Percentiles rank a stretch among this genome's conserved stretches.
Evolutionary conservation across 2,797 vertebrate species (phyloP).

Genomic region (Euthynnus affinis): DNA sequence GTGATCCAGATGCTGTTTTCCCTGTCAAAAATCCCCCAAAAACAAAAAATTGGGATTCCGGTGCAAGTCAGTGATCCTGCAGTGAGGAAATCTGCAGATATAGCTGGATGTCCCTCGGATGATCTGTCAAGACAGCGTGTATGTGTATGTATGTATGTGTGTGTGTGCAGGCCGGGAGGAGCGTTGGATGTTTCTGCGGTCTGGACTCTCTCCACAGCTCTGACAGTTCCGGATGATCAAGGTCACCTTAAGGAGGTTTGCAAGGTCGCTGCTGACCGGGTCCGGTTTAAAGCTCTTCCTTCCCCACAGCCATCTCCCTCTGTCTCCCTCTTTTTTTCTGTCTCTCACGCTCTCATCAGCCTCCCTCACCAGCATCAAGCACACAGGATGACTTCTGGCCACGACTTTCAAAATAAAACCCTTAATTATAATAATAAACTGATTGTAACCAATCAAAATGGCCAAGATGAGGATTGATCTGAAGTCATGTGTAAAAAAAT

Average conservation of each 20-base stretch:
- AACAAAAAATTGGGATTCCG: neutral
- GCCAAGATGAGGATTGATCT: too few relatives aligned
- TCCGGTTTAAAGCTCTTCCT: slow-evolving; percentile 31
- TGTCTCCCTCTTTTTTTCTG: slow-evolving; percentile 18
- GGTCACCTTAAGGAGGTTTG: slow-evolving; percentile 44
- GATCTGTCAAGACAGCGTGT: slow-evolving; percentile 1
- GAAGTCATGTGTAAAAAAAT: too few relatives aligned
- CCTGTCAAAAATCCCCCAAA: neutral
- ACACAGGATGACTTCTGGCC: neutral
- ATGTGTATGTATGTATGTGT: neutral
- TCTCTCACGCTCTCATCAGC: slow-evolving; percentile 34
- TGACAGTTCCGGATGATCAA: slow-evolving; percentile 42
- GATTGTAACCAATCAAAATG: neutral
- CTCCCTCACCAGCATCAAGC: slow-evolving; percentile 23
- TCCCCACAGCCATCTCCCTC: slow-evolving; percentile 67
- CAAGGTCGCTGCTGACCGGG: slow-evolving; percentile 51
- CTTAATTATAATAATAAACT: too few relatives aligned
- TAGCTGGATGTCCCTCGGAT: slow-evolving; percentile 29
- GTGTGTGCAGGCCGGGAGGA: slow-evolving; percentile 39
- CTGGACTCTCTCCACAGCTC: neutral
- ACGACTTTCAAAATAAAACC: slow-evolving; percentile 68
- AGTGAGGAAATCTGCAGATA: slow-evolving; percentile 1
- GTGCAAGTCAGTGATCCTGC: slow-evolving; percentile 1
- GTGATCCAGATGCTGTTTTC: slow-evolving; percentile 1
- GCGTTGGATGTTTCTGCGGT: neutral